Conservation (phyloP, 1,140 invertebrate genomes). For the Drosophila watanabei region DNA sequence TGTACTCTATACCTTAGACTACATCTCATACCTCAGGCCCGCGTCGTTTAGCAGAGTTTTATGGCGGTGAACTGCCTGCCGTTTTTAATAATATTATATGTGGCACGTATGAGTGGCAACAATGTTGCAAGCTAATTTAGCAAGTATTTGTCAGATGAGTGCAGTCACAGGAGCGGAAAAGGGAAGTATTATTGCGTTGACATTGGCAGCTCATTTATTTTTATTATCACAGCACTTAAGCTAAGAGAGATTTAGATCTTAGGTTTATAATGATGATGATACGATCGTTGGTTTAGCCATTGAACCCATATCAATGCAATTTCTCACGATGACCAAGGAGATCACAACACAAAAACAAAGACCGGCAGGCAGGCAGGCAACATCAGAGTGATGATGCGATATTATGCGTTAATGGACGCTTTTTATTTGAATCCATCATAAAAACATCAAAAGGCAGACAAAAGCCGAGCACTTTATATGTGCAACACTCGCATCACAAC, state of each 20-base stretch:
- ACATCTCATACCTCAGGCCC: conserved; percentile 2
- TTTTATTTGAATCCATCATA: conserved; percentile 65
- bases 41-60: conserved; percentile 43
- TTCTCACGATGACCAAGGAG: conserved; percentile 54
- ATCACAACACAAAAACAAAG: conserved; percentile 32
- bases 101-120: conserved; percentile 73
- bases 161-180: conserved; percentile 3
- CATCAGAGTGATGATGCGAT: conserved; percentile 23
- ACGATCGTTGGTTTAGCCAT: conserved; percentile 12
- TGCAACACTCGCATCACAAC: conserved; percentile 11
- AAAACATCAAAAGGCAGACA: conserved; percentile 58
- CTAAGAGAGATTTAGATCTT: background rate
- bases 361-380: conserved; percentile 19
- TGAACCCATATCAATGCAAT: conserved; percentile 49
- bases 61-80: conserved; percentile 30
- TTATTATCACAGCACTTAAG: background rate
- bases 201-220: conserved; percentile 9
- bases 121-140: conserved; percentile 54
- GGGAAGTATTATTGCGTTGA: background rate
- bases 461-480: conserved; percentile 31
- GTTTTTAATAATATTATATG: conserved; percentile 77
- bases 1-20: background rate
- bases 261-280: conserved; percentile 1
- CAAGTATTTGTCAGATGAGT: conserved; percentile 10
- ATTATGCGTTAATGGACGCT: conserved; percentile 63